These are phyloP conservation scores for Bombus terrestris DNA, from an alignment of 1,140 invertebrate species.

Conservation along the genomic window DNA sequence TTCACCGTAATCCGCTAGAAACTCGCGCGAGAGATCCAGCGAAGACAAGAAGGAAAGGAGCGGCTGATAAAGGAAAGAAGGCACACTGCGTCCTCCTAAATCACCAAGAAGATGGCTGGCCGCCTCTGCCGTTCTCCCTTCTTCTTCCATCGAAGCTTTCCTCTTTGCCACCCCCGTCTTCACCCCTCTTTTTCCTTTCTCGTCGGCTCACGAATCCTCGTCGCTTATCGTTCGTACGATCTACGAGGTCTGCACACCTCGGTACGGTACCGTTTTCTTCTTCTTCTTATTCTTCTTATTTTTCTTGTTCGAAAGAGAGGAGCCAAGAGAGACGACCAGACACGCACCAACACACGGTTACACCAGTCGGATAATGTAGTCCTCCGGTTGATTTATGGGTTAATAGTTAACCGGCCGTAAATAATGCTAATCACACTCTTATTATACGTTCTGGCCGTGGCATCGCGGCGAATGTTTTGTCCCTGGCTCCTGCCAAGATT, in stretches of 20 bases:
- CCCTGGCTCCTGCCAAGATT: slow-evolving; percentile 64
- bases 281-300: not conserved
- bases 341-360: slow-evolving; percentile 55
- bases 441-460: slow-evolving; percentile 78
- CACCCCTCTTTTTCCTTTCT: slow-evolving; percentile 40
- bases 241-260: slow-evolving; percentile 53
- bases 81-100: slow-evolving; percentile 51
- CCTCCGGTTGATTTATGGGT: slow-evolving; percentile 80
- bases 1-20: slow-evolving; percentile 47
- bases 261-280: slow-evolving; percentile 66
- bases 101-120: slow-evolving; percentile 56
- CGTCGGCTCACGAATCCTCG: slow-evolving; percentile 43
- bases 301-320: not conserved
- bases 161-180: not conserved
- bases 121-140: slow-evolving; percentile 26
- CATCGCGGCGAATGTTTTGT: slow-evolving; percentile 77
- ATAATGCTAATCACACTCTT: slow-evolving; percentile 83
- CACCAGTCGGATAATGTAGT: slow-evolving; percentile 70
- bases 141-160: slow-evolving; percentile 38
- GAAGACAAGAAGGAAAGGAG: slow-evolving; percentile 15
- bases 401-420: slow-evolving; percentile 83
- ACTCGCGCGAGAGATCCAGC: slow-evolving; percentile 48
- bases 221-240: slow-evolving; percentile 59
- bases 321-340: slow-evolving; percentile 30
- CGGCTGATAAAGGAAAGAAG: slow-evolving; percentile 40